Conservation (phyloP, 1,140 invertebrate species). For the Diorhabda elongata region DNA sequence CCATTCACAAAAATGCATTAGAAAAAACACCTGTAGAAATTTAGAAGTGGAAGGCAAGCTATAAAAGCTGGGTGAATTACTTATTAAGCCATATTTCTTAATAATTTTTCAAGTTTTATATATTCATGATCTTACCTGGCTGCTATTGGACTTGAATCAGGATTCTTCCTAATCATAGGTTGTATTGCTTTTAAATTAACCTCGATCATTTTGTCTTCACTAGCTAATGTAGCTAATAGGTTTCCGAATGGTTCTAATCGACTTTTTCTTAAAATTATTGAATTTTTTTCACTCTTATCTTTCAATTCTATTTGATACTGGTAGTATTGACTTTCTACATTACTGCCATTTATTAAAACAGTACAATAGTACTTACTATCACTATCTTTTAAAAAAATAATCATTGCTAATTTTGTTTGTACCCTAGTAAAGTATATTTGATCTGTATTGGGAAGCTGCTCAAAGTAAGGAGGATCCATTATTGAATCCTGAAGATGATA, state of each 20-base stretch:
- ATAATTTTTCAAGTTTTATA: too few species aligned
- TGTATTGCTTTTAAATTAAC: slow-evolving; percentile 18
- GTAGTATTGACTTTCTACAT: slow-evolving; percentile 27
- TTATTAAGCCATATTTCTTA: too few species aligned
- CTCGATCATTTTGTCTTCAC: slow-evolving; percentile 18
- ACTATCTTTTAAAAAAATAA: slow-evolving; percentile 20
- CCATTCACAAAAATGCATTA: too few species aligned
- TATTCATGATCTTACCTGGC: background rate
- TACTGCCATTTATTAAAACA: slow-evolving; percentile 22
- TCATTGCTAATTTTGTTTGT: slow-evolving; percentile 10
- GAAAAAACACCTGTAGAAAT: too few species aligned
- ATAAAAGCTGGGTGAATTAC: too few species aligned
- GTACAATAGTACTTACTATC: slow-evolving; percentile 16
- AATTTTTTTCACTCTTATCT: slow-evolving; percentile 22
- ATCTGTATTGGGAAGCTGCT: slow-evolving; percentile 11
- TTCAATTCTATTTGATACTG: slow-evolving; percentile 28
- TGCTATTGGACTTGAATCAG: too few species aligned
- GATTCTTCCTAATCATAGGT: background rate
- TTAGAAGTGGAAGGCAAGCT: too few species aligned
- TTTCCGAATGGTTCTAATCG: slow-evolving; percentile 17
- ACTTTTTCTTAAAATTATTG: slow-evolving; percentile 22
- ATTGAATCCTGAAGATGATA: slow-evolving; percentile 11
- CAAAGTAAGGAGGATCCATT: slow-evolving; percentile 21
- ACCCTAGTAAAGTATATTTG: slow-evolving; percentile 26
- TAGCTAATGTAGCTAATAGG: background rate